Conservation (phyloP, 2,888 invertebrate genomes). For the Periphyllus acericola region DNA sequence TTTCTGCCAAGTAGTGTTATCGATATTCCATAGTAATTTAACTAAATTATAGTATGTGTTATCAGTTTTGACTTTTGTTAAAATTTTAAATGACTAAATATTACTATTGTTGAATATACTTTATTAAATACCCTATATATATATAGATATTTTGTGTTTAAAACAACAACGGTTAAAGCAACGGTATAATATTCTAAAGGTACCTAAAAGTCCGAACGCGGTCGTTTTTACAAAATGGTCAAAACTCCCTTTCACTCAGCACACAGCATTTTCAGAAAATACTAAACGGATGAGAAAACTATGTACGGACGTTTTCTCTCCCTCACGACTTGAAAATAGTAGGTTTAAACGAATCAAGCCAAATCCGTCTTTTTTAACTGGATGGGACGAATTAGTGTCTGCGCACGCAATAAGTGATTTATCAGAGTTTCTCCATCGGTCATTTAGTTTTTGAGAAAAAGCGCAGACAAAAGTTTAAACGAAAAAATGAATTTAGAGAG, state of each 20-base stretch:
- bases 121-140: too few species aligned
- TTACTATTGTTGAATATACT: too few species aligned
- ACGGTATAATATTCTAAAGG: not conserved
- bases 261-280: not conserved
- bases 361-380: slow-evolving; percentile 60
- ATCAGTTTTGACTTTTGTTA: too few species aligned
- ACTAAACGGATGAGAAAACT: slow-evolving; percentile 25
- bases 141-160: too few species aligned
- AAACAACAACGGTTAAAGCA: too few species aligned
- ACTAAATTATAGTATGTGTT: too few species aligned
- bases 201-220: not conserved
- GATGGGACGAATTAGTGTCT: slow-evolving; percentile 49
- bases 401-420: slow-evolving; percentile 44
- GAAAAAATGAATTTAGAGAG: slow-evolving; percentile 31
- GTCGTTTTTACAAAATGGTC: slow-evolving; percentile 6
- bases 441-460: slow-evolving; percentile 45
- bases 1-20: too few species aligned
- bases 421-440: slow-evolving; percentile 59
- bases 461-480: slow-evolving; percentile 27
- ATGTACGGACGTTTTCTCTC: not conserved
- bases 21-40: too few species aligned
- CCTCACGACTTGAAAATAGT: slow-evolving; percentile 12
- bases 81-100: too few species aligned
- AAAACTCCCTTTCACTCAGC: not conserved
- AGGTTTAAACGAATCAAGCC: slow-evolving; percentile 43